phyloP scores from a whole-genome alignment of 1,140 invertebrate species.

The Capitella teleta region DNA sequence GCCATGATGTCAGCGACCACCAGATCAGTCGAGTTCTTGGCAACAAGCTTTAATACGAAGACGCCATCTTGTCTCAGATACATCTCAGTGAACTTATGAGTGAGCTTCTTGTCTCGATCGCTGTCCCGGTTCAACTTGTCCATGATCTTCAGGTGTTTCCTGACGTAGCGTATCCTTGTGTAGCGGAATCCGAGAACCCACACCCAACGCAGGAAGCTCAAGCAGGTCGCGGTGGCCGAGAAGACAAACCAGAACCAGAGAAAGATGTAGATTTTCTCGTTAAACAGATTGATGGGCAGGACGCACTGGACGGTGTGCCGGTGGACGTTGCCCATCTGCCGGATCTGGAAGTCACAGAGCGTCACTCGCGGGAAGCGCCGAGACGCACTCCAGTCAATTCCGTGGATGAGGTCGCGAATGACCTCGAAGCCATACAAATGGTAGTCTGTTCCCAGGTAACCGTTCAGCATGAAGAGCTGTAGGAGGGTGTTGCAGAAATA shows the following conservation, averaged over 20 bases:
- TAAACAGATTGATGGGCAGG: slow-evolving; percentile 49
- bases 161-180: slow-evolving; percentile 36
- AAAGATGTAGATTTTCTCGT: slow-evolving; percentile 50
- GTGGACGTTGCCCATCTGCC: slow-evolving; percentile 43
- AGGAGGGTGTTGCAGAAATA: slow-evolving; percentile 18
- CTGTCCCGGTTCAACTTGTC: slow-evolving; percentile 11
- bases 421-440: slow-evolving; percentile 20
- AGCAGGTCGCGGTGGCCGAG: slow-evolving; percentile 42
- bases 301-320: slow-evolving; percentile 48
- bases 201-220: slow-evolving; percentile 38
- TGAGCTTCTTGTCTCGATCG: slow-evolving; percentile 11
- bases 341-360: slow-evolving; percentile 48
- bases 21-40: slow-evolving; percentile 16
- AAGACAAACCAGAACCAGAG: slow-evolving; percentile 50
- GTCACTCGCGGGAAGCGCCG: slow-evolving; percentile 44
- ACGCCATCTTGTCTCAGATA: slow-evolving; percentile 18
- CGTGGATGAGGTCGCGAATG: slow-evolving; percentile 14
- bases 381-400: slow-evolving; percentile 12
- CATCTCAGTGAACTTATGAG: slow-evolving; percentile 13
- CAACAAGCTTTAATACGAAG: slow-evolving; percentile 16
- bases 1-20: slow-evolving; percentile 20
- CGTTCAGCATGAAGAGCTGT: slow-evolving; percentile 22
- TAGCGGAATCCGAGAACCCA: slow-evolving; percentile 16
- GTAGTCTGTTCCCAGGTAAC: slow-evolving; percentile 17
- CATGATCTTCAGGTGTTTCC: slow-evolving; percentile 36